These are phyloP conservation scores for Ochotona princeps DNA, from an alignment of 2,113 vertebrate species.

Conservation along the genomic window DNA sequence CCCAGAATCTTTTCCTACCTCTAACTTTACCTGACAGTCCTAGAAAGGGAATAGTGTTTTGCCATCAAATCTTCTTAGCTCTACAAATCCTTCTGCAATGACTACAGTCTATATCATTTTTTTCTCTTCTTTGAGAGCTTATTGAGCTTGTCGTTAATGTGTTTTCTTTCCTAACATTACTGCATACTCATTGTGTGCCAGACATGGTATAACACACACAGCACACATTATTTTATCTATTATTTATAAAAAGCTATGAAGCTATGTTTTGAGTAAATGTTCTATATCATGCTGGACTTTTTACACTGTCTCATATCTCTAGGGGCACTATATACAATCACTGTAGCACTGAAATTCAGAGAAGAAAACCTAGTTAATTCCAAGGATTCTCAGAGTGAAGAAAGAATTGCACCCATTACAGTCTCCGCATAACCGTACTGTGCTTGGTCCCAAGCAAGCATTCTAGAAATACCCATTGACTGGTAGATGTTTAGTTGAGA, in stretches of 20 bases:
- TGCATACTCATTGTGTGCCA: neutral
- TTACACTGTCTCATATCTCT: neutral
- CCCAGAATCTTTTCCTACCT: neutral
- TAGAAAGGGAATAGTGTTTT: neutral
- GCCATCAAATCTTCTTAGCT: neutral
- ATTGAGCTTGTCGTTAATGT: neutral
- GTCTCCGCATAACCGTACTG: neutral
- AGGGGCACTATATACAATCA: neutral
- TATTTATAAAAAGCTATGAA: conserved; percentile 6
- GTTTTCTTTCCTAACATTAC: neutral
- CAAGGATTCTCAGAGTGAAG: neutral
- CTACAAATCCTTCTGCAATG: neutral
- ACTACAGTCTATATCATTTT: neutral
- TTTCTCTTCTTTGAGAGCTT: neutral
- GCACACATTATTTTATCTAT: neutral
- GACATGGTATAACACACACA: neutral
- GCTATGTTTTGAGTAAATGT: neutral
- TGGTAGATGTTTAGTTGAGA: neutral
- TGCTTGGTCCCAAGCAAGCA: neutral
- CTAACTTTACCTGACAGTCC: neutral
- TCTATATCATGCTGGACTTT: neutral
- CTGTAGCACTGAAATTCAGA: neutral
- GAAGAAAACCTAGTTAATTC: neutral
- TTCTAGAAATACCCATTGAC: neutral
- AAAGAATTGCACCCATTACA: neutral